Base-by-base conservation (phyloP, 2,888 invertebrate genomes). In the Perizoma flavofasciatum region DNA sequence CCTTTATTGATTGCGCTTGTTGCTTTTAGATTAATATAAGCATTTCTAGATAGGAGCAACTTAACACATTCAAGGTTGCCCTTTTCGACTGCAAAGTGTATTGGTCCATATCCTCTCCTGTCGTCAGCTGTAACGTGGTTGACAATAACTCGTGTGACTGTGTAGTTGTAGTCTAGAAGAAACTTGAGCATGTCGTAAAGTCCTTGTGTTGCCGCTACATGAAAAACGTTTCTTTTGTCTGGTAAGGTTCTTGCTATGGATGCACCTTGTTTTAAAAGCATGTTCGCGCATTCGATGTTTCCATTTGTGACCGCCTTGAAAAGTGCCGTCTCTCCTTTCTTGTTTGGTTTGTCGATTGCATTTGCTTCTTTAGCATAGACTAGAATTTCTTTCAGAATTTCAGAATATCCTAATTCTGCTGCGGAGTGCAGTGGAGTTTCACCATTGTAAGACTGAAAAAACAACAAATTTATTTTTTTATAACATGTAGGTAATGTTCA, bases 211-310 rank as follows among this genome's bases (percentile, higher is more conserved):
- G 92, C 86, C 5, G 93, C 92, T 55, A 89, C 70, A 34, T 65
- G 73, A 88, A 94, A 78, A 49, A 94, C 85, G 6, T 93, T 93
- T 10, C 77, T 72, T 49, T 79, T 71, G n/a, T 76, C 76, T 4
- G 77, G 65, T 33, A 83, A 63, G 22, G 71, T 76, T 34, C 70
- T 64, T n/a, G 70, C 71, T 7, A 86, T 71, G 5, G 77, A 77
- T 7, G 64, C 61, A 5, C 61, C 64, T 59, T 74, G 73, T 8
- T 77, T 62, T 9, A 86, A 63, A 35, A 88, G 65, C 6, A 74
- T 65, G 54, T 69, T 65, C 0, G 82, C 79, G 50, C 80, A 81
- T 7, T 74, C 71, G 6, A 74, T 63, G 40, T 78, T 77, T 5
- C 77, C 74, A 37, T 72, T 68, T 4, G 57, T 59, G 7, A 85